Conservation (phyloP, 2,797 vertebrate genomes). For the Cyprinodon diabolis region DNA sequence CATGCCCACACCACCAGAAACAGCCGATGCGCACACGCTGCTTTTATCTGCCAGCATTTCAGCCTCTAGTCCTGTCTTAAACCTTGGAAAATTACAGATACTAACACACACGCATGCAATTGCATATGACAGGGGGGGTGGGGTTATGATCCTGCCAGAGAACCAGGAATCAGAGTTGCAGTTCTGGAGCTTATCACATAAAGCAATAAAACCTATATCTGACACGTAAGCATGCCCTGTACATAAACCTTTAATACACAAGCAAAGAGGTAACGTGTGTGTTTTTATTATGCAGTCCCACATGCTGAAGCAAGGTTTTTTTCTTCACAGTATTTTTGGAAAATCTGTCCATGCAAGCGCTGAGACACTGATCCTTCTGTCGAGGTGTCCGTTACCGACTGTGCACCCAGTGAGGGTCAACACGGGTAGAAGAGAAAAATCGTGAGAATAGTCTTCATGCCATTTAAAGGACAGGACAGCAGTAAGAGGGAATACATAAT, state of each 20-base stretch:
- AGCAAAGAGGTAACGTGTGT: neutral
- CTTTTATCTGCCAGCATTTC: slow-evolving; percentile 55
- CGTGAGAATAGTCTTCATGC: slow-evolving; percentile 3
- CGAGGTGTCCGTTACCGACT: slow-evolving; percentile 68
- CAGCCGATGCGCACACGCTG: slow-evolving; percentile 16
- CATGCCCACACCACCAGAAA: slow-evolving; percentile 38
- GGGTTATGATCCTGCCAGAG: slow-evolving; percentile 70
- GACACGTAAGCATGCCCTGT: slow-evolving; percentile 62
- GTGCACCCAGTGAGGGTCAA: slow-evolving; percentile 38
- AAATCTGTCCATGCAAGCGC: slow-evolving; percentile 66
- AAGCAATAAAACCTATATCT: slow-evolving; percentile 80
- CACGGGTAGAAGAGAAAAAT: slow-evolving; percentile 9
- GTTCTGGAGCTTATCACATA: slow-evolving; percentile 73
- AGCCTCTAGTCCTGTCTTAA: slow-evolving; percentile 64
- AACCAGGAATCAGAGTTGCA: slow-evolving; percentile 72
- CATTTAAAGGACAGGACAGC: neutral
- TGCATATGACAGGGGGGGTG: slow-evolving; percentile 32
- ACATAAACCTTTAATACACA: slow-evolving; percentile 55
- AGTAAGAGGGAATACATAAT: neutral
- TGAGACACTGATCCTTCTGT: slow-evolving; percentile 60
- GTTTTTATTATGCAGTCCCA: slow-evolving; percentile 5
- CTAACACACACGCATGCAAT: slow-evolving; percentile 30
- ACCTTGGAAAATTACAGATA: slow-evolving; percentile 60
- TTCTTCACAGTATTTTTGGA: slow-evolving; percentile 73
- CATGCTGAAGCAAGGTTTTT: slow-evolving; percentile 48